Base-by-base conservation (phyloP, 2,797 vertebrate genomes). In the Balearica regulorum region DNA sequence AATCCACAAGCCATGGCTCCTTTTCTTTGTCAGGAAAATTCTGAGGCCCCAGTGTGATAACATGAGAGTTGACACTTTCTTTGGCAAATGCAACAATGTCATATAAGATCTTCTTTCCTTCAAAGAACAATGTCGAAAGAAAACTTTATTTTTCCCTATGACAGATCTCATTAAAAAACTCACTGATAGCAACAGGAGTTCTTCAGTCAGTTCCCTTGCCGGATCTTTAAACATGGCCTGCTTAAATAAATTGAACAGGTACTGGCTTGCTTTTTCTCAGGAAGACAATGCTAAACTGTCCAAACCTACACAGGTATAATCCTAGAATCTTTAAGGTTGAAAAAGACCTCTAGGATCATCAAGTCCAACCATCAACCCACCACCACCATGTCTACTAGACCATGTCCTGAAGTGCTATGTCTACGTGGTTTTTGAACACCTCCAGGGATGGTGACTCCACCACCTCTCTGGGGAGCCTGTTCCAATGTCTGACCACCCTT, bases 1-100 rank as follows among this genome's bases (percentile, higher is more conserved):
- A 99, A 97, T 99, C 99, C 58, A 99, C 99, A 83, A 99, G 98
- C 99, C 99, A 99, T 0, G 99, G 99, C 77, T 99, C 99, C 95
- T 99, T 99, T n/a, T 98, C 98, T 92, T 98, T 98, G 26, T 98
- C 98, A 61, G 99, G 99, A 97, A 99, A 99, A 98, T 99, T 99
- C 77, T 99, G 98, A 13, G 99, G 99, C 86, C 98, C 97, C 92
- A 99, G 98, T 3, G 99, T 99, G 66, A 99, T 98, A 90, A 99
- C 99, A 10, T 99, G 99, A 82, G 99, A 99, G 13, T 97, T 98
- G 58, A 99, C 99, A 13, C 99, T 99, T 97, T 99, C 99, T 97
- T 99, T 99, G 22, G 99, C 99, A 98, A 99, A 99, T 7, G 98
- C 98, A 97, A 99, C 98, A 12, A 99, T 98, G 93, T 99, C 99